Evolutionary conservation across 2,888 invertebrate species (phyloP), one percentile per base, ranked within the genome.

Genomic region (Theretra japonica): DNA sequence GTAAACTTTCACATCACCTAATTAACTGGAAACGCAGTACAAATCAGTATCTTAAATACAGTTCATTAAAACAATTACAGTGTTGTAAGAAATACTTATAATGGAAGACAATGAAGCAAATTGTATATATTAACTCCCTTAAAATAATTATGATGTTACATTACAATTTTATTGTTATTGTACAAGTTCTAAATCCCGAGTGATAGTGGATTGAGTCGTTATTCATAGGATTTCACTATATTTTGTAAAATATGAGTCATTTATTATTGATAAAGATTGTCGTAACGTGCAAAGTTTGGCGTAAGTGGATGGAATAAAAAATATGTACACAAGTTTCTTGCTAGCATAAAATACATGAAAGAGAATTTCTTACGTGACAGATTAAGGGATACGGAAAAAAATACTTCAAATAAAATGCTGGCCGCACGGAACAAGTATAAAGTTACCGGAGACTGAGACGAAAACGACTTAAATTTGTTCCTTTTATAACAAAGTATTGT

Each of bases 401-500:
- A 11, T 41, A 21, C 62, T 41, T 62, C 33, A 41, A 41, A 62
- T 65, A 15, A 41, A 65, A 48, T 65, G 23, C 48, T 65, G 41
- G 62, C n/a, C 41, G 7, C 15, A 41, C n/a, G 62, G 23, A 62
- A n/a, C 5, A 62, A 62, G 33, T 62, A 41, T 11, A 62, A 41
- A 62, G 41, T 41, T 41, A 41, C 33, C 41, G 17, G 23, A 23
- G 17, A 11, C 41, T 65, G 15, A 48, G 41, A 5, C 53, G 53
- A 53, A 60, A 59, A 30, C 17, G 28, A 65, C 21, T 11, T 41
- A 21, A 3, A 41, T n/a, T n/a, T 41, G 21, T 21, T n/a, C 23
- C 53, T 65, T 48, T 48, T 48, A 23, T 48, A 65, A 48, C 21
- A 74, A 77, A 75, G 58, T 75, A 75, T 48, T 71, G 79, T 83